These are phyloP conservation scores for Apteryx mantelli DNA, from an alignment of 2,113 vertebrate genomes.

Conservation along the genomic window DNA sequence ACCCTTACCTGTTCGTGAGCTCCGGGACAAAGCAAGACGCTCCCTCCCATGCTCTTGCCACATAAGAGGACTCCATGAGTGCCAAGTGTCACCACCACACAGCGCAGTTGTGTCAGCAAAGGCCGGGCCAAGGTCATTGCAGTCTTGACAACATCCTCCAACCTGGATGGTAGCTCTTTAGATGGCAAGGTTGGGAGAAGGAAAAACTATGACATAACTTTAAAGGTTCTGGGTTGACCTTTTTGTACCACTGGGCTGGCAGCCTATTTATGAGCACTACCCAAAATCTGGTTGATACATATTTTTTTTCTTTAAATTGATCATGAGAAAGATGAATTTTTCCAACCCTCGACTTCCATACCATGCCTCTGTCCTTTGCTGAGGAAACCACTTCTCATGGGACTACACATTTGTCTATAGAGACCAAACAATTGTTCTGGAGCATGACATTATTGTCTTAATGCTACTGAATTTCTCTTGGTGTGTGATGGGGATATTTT, in stretches of 20 bases:
- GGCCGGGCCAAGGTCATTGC: conserved; percentile 81
- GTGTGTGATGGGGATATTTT: neutral
- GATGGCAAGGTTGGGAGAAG: neutral
- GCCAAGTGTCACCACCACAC: conserved; percentile 86
- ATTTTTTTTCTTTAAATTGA: neutral
- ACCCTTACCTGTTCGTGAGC: conserved; percentile 67
- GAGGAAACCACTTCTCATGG: neutral
- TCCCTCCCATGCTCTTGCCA: conserved; percentile 75
- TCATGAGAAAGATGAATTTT: neutral
- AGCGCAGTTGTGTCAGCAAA: conserved; percentile 85
- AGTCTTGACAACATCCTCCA: conserved; percentile 76
- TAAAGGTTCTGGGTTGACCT: neutral
- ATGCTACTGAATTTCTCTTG: neutral
- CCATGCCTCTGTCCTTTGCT: neutral
- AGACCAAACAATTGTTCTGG: neutral
- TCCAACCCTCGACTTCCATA: neutral
- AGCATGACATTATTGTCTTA: neutral
- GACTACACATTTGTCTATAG: neutral
- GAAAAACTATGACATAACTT: neutral
- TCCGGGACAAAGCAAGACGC: conserved; percentile 74
- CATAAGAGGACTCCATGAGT: conserved; percentile 83
- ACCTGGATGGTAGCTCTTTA: conserved; percentile 75
- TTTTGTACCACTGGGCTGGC: neutral
- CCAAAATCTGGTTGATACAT: neutral
- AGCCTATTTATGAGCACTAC: neutral